phyloP scores from a whole-genome alignment of 2,888 invertebrate species.

The Sphecodes monilicornis region DNA sequence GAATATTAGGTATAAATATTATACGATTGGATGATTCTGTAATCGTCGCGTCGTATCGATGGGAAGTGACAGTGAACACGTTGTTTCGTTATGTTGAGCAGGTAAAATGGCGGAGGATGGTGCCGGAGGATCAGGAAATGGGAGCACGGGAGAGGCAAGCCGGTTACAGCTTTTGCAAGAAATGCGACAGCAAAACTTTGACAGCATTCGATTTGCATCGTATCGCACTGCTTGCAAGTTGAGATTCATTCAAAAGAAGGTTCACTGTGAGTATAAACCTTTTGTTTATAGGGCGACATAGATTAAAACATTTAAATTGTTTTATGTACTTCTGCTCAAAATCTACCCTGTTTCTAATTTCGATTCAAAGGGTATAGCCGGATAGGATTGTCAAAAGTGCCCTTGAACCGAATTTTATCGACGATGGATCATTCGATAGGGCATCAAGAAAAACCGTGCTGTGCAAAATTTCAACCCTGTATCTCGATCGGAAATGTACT shows the following conservation, averaged over 20 bases:
- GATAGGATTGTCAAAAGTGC: no score
- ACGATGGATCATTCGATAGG: no score
- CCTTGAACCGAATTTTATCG: no score
- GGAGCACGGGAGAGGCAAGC: conserved; percentile 80
- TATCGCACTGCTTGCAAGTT: conserved; percentile 99
- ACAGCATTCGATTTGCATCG: conserved; percentile 98
- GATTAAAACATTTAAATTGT: background rate
- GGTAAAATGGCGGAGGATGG: conserved; percentile 78
- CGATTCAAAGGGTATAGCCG: no score
- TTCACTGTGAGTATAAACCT: conserved; percentile 91
- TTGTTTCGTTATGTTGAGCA: conserved; percentile 32
- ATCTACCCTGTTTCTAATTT: background rate
- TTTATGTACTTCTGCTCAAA: no score
- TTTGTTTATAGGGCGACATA: background rate
- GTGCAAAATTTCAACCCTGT: no score
- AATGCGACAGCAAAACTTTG: conserved; percentile 96
- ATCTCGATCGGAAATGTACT: no score
- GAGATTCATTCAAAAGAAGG: conserved; percentile 98
- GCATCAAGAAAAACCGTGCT: no score
- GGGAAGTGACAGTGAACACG: background rate
- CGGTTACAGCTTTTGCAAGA: conserved; percentile 93
- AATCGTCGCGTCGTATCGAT: background rate
- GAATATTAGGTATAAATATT: background rate
- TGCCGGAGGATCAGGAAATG: conserved; percentile 75
- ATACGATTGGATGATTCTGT: background rate